Percentiles rank a stretch among this genome's conserved stretches.
These are phyloP conservation scores for Temnothorax nylanderi DNA, from an alignment of 1,140 invertebrate genomes.

Conservation along the genomic window DNA sequence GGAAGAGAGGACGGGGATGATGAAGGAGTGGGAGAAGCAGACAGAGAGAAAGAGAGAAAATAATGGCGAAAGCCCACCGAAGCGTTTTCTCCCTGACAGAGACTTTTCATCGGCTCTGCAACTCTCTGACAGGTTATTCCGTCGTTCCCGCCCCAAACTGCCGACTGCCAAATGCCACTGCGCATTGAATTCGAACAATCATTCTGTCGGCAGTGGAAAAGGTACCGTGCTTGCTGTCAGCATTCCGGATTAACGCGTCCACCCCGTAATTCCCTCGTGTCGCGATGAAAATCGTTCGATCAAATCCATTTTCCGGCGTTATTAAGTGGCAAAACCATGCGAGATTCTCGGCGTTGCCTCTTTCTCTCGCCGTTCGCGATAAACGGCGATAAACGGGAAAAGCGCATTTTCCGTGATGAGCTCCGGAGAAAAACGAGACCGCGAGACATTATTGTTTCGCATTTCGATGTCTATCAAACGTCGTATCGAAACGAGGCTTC, in stretches of 20 bases:
- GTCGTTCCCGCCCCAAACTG: constrained; percentile 71
- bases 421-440: too few relatives aligned
- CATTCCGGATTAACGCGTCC: constrained; percentile 79
- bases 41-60: constrained; percentile 37
- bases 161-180: constrained; percentile 79
- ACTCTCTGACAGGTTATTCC: constrained; percentile 82
- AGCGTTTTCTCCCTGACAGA: constrained; percentile 74
- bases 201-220: constrained; percentile 81
- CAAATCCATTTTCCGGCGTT: constrained; percentile 46
- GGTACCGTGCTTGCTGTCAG: constrained; percentile 65
- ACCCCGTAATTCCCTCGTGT: constrained; percentile 73
- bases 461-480: not conserved
- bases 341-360: not conserved
- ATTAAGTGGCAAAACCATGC: constrained; percentile 63
- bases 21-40: constrained; percentile 19
- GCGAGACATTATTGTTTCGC: not conserved
- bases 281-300: constrained; percentile 71
- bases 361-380: not conserved
- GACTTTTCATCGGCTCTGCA: constrained; percentile 71
- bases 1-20: not conserved
- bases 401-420: not conserved
- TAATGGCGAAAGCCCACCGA: constrained; percentile 29
- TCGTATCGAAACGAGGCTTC: not conserved
- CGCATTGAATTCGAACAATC: constrained; percentile 83
- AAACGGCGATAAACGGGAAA: too few relatives aligned